Percentiles rank a stretch among this genome's conserved stretches.
phyloP scores from a whole-genome alignment of 2,888 invertebrate species.

The Eupithecia vulgata region DNA sequence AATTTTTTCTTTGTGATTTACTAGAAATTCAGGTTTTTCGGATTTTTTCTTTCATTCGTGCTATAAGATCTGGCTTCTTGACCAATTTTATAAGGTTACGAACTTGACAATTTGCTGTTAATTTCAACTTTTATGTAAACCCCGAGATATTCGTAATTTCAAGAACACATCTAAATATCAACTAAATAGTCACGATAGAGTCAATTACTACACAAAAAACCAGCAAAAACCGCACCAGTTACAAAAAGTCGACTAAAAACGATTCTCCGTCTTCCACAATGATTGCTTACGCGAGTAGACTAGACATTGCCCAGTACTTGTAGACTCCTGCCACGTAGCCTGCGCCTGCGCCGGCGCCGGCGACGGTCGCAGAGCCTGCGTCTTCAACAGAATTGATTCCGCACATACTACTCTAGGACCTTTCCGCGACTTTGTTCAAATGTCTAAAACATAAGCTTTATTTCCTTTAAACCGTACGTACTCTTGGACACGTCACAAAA shows the following conservation, averaged over 20 bases:
- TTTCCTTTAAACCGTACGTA: no score
- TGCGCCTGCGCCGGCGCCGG: background rate
- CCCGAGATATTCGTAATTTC: background rate
- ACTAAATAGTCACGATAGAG: background rate
- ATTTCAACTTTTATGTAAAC: no score
- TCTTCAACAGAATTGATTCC: background rate
- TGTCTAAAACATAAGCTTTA: no score
- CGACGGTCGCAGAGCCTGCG: constrained; percentile 12
- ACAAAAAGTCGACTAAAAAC: background rate
- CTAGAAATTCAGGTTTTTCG: no score
- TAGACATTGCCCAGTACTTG: constrained; percentile 4
- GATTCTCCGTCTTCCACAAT: background rate
- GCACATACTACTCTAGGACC: background rate
- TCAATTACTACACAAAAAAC: background rate
- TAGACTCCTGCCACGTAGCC: constrained; percentile 21
- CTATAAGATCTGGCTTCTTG: no score
- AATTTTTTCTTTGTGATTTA: no score
- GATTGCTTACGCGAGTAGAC: background rate
- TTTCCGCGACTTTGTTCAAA: background rate
- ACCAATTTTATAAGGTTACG: no score
- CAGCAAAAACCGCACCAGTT: background rate
- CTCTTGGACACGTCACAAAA: no score
- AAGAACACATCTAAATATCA: background rate
- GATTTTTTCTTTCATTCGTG: no score
- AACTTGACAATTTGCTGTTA: no score